phyloP scores from a whole-genome alignment of 1,140 invertebrate species.

The Drosophila kepulauana region DNA sequence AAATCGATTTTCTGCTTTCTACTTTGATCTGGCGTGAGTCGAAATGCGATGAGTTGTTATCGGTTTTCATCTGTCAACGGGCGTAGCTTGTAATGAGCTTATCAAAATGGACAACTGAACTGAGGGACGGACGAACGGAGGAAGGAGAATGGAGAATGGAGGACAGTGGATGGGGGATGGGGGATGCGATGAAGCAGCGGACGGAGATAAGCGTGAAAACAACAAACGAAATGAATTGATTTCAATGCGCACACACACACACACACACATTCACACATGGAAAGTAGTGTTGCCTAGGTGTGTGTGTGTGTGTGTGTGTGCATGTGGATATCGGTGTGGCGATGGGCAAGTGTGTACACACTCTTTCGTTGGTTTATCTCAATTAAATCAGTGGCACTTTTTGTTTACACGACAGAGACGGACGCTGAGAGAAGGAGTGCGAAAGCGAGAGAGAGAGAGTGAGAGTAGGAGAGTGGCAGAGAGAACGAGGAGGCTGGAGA shows the following conservation, averaged over 20 bases:
- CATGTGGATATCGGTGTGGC: not conserved
- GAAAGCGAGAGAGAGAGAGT: slow-evolving; percentile 6
- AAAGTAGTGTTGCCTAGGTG: not conserved
- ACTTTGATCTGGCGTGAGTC: not conserved
- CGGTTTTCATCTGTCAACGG: slow-evolving; percentile 14
- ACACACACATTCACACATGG: not conserved
- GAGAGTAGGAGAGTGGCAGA: not conserved
- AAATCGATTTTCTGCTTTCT: not conserved
- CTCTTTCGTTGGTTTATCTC: slow-evolving; percentile 73
- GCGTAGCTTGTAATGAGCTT: slow-evolving; percentile 11
- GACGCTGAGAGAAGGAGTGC: not conserved
- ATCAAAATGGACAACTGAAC: slow-evolving; percentile 14
- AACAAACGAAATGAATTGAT: slow-evolving; percentile 19
- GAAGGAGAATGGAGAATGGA: not conserved
- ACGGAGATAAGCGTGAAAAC: slow-evolving; percentile 22
- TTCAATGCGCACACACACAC: slow-evolving; percentile 15
- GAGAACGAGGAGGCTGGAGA: not conserved
- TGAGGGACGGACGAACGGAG: not conserved
- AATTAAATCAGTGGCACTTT: slow-evolving; percentile 67
- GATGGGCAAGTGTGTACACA: slow-evolving; percentile 28
- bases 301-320: not conserved
- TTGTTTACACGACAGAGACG: slow-evolving; percentile 56
- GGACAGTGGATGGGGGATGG: not conserved
- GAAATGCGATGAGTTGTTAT: not conserved
- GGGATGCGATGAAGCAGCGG: not conserved